These are phyloP conservation scores for Ips nitidus DNA, from an alignment of 1,140 invertebrate species.

Conservation along the genomic window DNA sequence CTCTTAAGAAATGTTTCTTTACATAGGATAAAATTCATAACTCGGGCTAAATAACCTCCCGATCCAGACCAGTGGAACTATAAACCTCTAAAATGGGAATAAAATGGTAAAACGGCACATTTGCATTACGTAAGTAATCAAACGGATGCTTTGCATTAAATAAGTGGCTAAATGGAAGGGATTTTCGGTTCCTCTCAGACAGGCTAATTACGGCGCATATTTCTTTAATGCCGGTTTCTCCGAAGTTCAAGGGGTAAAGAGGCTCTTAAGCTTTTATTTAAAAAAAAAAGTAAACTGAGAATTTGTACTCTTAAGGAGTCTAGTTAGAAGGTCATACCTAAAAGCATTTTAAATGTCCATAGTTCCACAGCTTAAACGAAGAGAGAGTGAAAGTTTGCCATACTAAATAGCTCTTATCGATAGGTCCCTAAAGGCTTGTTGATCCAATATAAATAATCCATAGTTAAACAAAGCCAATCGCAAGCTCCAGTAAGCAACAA, in stretches of 20 bases:
- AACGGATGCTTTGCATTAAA: slow-evolving; percentile 39
- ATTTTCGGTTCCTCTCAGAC: slow-evolving; percentile 30
- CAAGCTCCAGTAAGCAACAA: slow-evolving; percentile 28
- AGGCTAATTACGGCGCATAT: slow-evolving; percentile 28
- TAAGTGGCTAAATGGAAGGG: slow-evolving; percentile 24
- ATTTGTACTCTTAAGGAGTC: slow-evolving; percentile 13
- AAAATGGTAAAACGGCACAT: slow-evolving; percentile 45
- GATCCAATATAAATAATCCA: not conserved
- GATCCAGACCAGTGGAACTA: slow-evolving; percentile 42
- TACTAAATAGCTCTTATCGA: no score
- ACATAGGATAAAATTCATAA: slow-evolving; percentile 15
- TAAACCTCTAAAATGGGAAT: slow-evolving; percentile 47
- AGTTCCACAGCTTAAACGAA: no score
- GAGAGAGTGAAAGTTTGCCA: no score
- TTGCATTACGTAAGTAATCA: slow-evolving; percentile 44
- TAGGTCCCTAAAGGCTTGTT: not conserved
- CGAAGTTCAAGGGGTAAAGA: slow-evolving; percentile 18
- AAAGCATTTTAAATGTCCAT: no score
- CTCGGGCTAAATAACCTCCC: slow-evolving; percentile 34
- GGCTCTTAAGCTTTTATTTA: slow-evolving; percentile 12
- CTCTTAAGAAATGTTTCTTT: slow-evolving; percentile 23
- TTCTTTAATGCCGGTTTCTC: slow-evolving; percentile 26
- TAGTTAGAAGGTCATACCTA: not conserved
- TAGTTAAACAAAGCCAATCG: slow-evolving; percentile 16
- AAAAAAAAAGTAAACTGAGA: slow-evolving; percentile 20